These are phyloP conservation scores for Protonibea diacanthus DNA, from an alignment of 2,797 vertebrate genomes.

Conservation along the genomic window DNA sequence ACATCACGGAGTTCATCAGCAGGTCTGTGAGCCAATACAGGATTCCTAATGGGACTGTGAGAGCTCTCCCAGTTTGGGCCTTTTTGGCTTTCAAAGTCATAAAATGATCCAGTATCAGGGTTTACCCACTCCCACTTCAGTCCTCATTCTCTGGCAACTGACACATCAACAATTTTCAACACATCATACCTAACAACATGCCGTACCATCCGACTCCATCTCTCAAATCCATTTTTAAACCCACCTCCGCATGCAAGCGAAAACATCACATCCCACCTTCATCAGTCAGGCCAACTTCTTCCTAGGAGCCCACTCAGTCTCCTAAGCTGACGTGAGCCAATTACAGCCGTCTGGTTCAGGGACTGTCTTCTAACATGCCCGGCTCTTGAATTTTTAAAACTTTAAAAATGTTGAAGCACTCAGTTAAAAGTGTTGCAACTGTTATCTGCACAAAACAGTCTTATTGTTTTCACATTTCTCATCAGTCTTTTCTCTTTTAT, in stretches of 20 bases:
- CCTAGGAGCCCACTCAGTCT: conserved; percentile 56
- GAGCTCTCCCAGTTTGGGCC: not conserved
- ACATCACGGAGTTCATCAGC: conserved; percentile 39
- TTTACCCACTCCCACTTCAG: not conserved
- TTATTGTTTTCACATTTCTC: conserved; percentile 2
- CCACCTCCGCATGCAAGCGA: conserved; percentile 47
- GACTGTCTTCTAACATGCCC: conserved; percentile 27
- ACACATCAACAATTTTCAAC: conserved; percentile 26
- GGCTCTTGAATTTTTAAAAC: conserved; percentile 38
- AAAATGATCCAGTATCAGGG: not conserved
- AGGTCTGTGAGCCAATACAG: conserved; percentile 14
- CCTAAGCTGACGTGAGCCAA: conserved; percentile 49
- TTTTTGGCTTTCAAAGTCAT: conserved; percentile 8
- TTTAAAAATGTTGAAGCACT: conserved; percentile 42
- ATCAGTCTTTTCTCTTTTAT: not conserved
- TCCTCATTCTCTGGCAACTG: conserved; percentile 14
- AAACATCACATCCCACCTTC: conserved; percentile 64
- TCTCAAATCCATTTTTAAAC: conserved; percentile 54
- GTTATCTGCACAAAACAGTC: not conserved
- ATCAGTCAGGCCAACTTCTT: conserved; percentile 47
- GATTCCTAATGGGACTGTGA: conserved; percentile 2
- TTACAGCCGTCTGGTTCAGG: conserved; percentile 58
- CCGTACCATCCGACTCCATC: conserved; percentile 29
- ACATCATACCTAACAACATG: conserved; percentile 36
- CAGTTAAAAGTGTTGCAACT: not conserved